Percentiles rank a stretch among this genome's conserved stretches.
These are phyloP conservation scores for Bradypodion pumilum DNA, from an alignment of 2,797 vertebrate genomes.

Conservation along the genomic window DNA sequence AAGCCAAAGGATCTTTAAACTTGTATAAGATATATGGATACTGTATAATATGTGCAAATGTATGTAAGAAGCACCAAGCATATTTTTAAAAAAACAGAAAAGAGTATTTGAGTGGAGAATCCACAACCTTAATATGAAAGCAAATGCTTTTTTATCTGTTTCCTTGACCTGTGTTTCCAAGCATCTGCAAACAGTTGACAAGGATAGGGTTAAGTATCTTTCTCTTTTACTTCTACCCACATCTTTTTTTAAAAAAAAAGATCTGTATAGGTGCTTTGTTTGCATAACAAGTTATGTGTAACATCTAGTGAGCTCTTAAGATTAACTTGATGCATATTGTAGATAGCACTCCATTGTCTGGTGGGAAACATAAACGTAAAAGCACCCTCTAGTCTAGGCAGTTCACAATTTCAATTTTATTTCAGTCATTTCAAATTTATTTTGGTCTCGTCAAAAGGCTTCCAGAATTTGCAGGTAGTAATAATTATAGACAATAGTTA, in stretches of 20 bases:
- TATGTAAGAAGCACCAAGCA: background rate
- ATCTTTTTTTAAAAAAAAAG: background rate
- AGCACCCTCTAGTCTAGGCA: too few species aligned
- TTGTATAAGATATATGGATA: constrained; percentile 15
- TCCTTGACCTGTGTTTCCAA: background rate
- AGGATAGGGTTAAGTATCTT: background rate
- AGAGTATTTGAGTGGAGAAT: background rate
- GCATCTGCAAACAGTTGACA: background rate
- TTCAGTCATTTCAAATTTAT: background rate
- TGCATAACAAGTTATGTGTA: background rate
- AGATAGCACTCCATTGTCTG: constrained; percentile 5
- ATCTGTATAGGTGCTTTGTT: background rate
- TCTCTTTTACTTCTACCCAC: background rate
- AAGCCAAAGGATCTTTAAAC: constrained; percentile 44
- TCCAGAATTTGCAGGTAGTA: constrained; percentile 11
- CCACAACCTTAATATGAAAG: background rate
- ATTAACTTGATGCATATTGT: background rate
- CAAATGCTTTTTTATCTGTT: background rate
- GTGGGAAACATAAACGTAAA: constrained; percentile 28
- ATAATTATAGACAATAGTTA: background rate
- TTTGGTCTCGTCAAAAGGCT: constrained; percentile 15
- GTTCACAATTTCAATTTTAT: too few species aligned
- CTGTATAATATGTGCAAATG: background rate
- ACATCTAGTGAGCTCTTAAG: constrained; percentile 1
- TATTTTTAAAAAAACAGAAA: background rate